Evolutionary conservation across 2,888 invertebrate genomes (phyloP), one percentile per base, ranked within the genome.

Genomic region (Anarsia innoxiella): DNA sequence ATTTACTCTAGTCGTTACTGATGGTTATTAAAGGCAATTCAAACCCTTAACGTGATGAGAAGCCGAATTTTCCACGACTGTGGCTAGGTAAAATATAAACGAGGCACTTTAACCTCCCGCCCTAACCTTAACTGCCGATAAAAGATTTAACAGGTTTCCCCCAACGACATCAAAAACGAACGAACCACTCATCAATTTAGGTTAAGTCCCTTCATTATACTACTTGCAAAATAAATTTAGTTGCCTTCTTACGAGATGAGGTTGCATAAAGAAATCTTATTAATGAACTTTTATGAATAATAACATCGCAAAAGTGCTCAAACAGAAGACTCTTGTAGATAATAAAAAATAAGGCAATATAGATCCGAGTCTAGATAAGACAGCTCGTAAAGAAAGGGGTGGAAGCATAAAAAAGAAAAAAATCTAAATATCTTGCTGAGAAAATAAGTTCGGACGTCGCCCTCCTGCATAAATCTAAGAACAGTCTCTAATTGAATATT

Each of bases 401-500:
- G 40, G 51, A 47, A 41, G 47, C 43, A 51, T 46, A 55, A 57
- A 55, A n/a, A 46, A 50, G 46, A 40, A 41, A 51, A n/a, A 49
- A 47, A 46, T 41, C 42, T 44, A 48, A 44, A 44, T 45, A 48
- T 48, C n/a, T 47, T 46, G 37, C 53, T 45, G 46, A 52, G 49
- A 60, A 64, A 65, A 67, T 59, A 61, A 59, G 55, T 56, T 63
- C 56, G 53, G 66, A 64, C 56, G 48, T 53, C 56, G 49, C 54
- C 51, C 54, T 49, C 52, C 60, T 56, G 60, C 68, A 76, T 72
- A 72, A 79, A 80, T 78, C 74, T 71, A 66, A 66, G 66, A 67
- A 61, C 66, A 66, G 61, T 59, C 70, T 74, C 72, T 79, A 79
- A 83, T 82, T 83, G 76, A 82, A 82, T 82, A 83, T 83, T 83